phyloP scores from a whole-genome alignment of 2,797 vertebrate species.

The Anguilla marmorata region DNA sequence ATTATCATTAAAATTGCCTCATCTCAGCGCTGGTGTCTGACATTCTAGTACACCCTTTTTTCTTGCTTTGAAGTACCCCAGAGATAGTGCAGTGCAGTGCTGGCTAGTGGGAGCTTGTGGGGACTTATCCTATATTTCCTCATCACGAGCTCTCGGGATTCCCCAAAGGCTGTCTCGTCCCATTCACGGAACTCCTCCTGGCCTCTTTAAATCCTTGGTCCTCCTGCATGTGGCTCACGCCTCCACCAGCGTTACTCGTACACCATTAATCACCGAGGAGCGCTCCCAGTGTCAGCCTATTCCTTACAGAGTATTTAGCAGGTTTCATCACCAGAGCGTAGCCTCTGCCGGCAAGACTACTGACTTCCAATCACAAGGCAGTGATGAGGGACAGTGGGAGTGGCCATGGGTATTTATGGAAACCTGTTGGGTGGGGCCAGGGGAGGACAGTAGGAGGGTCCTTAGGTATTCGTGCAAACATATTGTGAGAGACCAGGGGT shows the following conservation, averaged over 20 bases:
- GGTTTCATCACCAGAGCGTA: constrained; percentile 44
- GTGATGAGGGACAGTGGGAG: neutral
- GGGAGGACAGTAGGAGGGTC: neutral
- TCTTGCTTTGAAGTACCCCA: constrained; percentile 52
- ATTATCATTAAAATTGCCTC: constrained; percentile 46
- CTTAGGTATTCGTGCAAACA: neutral
- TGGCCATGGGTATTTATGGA: neutral
- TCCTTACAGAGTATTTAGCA: constrained; percentile 55
- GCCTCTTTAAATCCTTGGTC: constrained; percentile 60
- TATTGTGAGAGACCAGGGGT: neutral
- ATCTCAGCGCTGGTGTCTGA: constrained; percentile 51
- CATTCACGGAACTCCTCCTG: constrained; percentile 58
- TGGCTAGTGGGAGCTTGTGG: constrained; percentile 48
- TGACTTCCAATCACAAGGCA: constrained; percentile 46
- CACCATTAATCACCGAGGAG: constrained; percentile 60
- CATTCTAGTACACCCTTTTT: constrained; percentile 61
- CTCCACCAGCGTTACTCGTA: constrained; percentile 12
- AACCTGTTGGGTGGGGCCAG: neutral
- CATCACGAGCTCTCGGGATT: constrained; percentile 57
- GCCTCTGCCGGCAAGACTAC: constrained; percentile 34
- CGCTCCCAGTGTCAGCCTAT: constrained; percentile 52
- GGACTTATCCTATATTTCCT: constrained; percentile 54
- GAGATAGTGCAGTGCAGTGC: constrained; percentile 45
- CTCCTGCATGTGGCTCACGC: constrained; percentile 35
- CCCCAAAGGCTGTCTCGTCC: constrained; percentile 63